Conservation (phyloP, 2,888 invertebrate genomes). For the Melipona beecheii region DNA sequence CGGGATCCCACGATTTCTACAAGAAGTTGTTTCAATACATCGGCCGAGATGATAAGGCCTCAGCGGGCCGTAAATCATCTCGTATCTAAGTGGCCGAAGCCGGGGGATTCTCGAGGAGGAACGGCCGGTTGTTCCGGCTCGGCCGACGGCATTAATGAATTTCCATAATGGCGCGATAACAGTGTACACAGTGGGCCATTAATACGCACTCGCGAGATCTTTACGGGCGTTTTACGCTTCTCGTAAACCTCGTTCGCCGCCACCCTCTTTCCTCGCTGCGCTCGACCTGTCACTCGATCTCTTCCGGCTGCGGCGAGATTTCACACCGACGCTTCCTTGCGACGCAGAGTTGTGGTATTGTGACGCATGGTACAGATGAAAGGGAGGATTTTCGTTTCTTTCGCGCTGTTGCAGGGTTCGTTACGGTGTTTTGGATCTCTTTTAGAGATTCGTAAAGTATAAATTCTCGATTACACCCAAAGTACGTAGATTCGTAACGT, state of each 20-base stretch:
- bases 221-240: slow-evolving; percentile 57
- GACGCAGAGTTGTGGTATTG: background rate
- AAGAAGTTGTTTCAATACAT: slow-evolving; percentile 54
- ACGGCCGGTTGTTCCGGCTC: slow-evolving; percentile 40
- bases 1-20: slow-evolving; percentile 48
- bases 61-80: slow-evolving; percentile 55
- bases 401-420: too few relatives aligned
- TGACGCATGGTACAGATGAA: background rate
- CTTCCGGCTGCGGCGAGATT: background rate
- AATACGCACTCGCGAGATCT: slow-evolving; percentile 61
- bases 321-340: background rate
- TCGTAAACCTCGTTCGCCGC: slow-evolving; percentile 47
- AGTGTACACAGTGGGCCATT: slow-evolving; percentile 55
- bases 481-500: background rate
- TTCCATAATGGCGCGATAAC: slow-evolving; percentile 62
- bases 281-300: background rate
- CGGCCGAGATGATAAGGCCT: slow-evolving; percentile 50
- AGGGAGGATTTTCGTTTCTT: background rate
- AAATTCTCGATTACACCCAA: too few relatives aligned
- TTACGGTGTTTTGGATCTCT: too few relatives aligned
- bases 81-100: slow-evolving; percentile 54
- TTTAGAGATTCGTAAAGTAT: too few relatives aligned
- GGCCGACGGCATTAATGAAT: slow-evolving; percentile 54
- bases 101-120: slow-evolving; percentile 43
- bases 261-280: background rate